Conservation (phyloP, 2,888 invertebrate genomes). For the Lasioglossum leucozonium region DNA sequence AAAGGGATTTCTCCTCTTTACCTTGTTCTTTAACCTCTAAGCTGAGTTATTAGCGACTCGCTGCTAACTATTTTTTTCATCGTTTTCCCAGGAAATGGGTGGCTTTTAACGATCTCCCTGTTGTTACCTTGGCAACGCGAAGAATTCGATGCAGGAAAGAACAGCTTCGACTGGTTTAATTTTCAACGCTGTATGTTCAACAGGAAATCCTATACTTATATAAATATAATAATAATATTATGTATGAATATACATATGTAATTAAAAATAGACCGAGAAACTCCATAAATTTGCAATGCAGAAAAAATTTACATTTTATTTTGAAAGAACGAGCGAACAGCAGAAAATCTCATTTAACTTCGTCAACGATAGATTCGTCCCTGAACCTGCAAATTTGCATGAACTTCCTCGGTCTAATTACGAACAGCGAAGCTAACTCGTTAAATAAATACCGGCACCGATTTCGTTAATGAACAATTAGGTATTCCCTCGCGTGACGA, state of each 20-base stretch:
- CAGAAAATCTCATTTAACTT: not conserved
- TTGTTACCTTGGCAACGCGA: not conserved
- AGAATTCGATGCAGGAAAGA: not conserved
- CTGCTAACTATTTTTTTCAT: not conserved
- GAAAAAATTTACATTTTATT: not conserved
- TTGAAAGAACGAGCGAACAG: not conserved
- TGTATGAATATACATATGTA: no score
- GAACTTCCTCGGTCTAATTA: not conserved
- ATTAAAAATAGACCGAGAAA: no score
- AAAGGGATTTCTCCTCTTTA: not conserved
- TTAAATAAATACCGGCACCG: not conserved
- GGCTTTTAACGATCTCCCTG: not conserved
- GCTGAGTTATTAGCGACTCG: not conserved
- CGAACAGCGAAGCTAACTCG: not conserved
- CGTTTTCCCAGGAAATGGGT: not conserved
- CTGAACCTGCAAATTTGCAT: not conserved
- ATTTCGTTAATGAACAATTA: not conserved
- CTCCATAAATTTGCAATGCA: not conserved
- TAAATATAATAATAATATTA: no score
- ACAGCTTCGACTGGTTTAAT: not conserved
- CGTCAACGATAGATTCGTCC: not conserved
- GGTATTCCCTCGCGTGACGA: not conserved
- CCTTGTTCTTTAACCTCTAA: not conserved
- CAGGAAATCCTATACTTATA: not conserved
- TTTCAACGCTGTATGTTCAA: not conserved